Base-by-base conservation (phyloP, 1,140 invertebrate genomes). In the Micrasema minimum region DNA sequence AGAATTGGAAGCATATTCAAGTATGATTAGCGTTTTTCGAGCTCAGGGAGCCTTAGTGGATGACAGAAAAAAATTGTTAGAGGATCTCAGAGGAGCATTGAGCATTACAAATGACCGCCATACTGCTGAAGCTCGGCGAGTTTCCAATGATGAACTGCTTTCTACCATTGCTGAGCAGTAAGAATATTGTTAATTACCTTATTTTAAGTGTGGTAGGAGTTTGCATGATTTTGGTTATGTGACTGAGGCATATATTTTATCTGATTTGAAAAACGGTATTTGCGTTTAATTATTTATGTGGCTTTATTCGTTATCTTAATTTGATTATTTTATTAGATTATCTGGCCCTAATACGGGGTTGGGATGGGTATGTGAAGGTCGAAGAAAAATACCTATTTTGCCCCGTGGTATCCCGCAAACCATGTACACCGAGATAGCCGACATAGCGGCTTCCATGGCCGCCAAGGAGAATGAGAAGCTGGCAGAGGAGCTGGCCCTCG, bases 1-100 rank as follows among this genome's bases (percentile, higher is more conserved):
- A 95, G 96, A 97, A 87, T 83, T 97, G 76, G 93, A 96, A 84
- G 94, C 95, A 72, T 97, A 96, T 87, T 90, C 92, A 76, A 89
- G 90, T 79, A 87, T 96, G 80, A 90, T 97, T 55, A 93, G 92
- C 78, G 94, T 94, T 72, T 90, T 97, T 80, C 88, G 96, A 83
- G 96, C 95, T 78, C 95, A 97, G 85, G 96, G 96, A 66, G 87
- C 90, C 78, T 89, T 96, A 41, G 93, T 88, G 77, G 89, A 89
- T 77, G 90, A 92, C 73, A 96, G 95, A 87, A 90, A 90, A 80
- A 93, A 92, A 80, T 83, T 96, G 71, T 85, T 97, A 46, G 89
- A 91, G 79, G 93, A 96, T 79, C 83, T 96, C 68, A 89, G 92
- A 77, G 87, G 87, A 78, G 86, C 90, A 79, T 88, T 97, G 75